Evolutionary conservation across 1,140 invertebrate genomes (phyloP), one percentile per base, ranked within the genome.

Genomic region (Drosophila mauritiana): DNA sequence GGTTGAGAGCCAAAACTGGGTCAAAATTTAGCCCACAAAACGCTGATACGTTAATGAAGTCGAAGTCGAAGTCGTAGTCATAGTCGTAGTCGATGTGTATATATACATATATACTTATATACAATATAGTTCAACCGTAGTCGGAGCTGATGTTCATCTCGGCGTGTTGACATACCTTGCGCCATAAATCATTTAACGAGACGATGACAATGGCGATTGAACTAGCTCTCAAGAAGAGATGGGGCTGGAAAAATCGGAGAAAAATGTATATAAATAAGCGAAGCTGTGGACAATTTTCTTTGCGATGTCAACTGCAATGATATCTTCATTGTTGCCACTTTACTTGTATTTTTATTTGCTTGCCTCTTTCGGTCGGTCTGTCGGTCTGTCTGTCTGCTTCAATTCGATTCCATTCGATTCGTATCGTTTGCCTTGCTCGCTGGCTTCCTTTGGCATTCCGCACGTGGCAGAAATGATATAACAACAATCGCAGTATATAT

Each of bases 1-100:
- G 64, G 59, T 13, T 55, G 4, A 36, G 46, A 36, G 11, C 63
- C 3, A 12, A 70, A 78, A 78, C 75, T 78, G 49, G 75, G 75
- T 78, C 75, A 78, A 78, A 70, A 78, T 57, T 53, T 78, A 49
- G 49, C 63, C 63, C 74, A 76, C 55, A 68, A 76, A 77, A 76
- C 51, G 45, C 39, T 75, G 43, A 68, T 73, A 42, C 53, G 54
- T 54, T 58, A 64, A 67, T 59, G 63, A 68, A 69, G 74, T 42
- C 63, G 63, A 56, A 31, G 27, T 31, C 27, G 31, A 31, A 31
- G 31, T 27, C 25, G 25, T 6, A 27, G 25, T 27, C 25, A 5
- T 6, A 27, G 20, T 31, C 31, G 31, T 8, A 31, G 31, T 31
- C 31, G 7, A 31, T 31, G 31, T 62, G 45, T 39, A 22, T 49